These are phyloP conservation scores for Copsychus sechellarum DNA, from an alignment of 2,113 vertebrate genomes.

Conservation along the genomic window DNA sequence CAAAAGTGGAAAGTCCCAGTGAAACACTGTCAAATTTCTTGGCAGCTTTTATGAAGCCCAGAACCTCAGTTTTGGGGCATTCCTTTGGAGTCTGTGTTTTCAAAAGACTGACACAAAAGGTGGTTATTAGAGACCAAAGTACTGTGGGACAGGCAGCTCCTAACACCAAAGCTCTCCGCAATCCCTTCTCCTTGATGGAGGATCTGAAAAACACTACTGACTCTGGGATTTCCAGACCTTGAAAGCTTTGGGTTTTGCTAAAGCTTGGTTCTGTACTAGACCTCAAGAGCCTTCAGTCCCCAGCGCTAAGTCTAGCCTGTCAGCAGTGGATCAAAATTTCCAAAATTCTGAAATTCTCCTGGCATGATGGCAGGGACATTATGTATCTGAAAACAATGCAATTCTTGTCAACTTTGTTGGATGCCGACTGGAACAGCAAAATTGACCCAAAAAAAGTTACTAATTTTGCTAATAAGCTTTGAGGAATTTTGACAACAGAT, in stretches of 20 bases:
- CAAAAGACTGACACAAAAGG: not conserved
- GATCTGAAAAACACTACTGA: not conserved
- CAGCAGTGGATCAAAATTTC: not conserved
- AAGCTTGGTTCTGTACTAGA: not conserved
- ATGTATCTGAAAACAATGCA: not conserved
- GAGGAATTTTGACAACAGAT: not conserved
- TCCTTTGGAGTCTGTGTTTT: not conserved
- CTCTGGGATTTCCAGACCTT: not conserved
- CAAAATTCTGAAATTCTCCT: not conserved
- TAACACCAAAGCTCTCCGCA: not conserved
- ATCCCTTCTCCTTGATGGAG: not conserved
- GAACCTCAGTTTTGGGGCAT: not conserved
- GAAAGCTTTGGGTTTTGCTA: not conserved
- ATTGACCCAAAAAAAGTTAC: fast-evolving
- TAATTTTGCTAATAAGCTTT: not conserved
- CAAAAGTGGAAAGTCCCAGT: not conserved
- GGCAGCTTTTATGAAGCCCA: not conserved
- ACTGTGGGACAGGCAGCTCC: not conserved
- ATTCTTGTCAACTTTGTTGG: not conserved
- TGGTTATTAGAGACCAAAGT: not conserved
- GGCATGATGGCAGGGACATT: not conserved
- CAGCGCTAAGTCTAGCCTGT: not conserved
- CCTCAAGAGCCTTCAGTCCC: not conserved
- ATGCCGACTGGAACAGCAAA: not conserved
- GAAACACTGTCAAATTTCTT: not conserved